Conservation (phyloP, 2,888 invertebrate genomes). For the Carcina quercana region DNA sequence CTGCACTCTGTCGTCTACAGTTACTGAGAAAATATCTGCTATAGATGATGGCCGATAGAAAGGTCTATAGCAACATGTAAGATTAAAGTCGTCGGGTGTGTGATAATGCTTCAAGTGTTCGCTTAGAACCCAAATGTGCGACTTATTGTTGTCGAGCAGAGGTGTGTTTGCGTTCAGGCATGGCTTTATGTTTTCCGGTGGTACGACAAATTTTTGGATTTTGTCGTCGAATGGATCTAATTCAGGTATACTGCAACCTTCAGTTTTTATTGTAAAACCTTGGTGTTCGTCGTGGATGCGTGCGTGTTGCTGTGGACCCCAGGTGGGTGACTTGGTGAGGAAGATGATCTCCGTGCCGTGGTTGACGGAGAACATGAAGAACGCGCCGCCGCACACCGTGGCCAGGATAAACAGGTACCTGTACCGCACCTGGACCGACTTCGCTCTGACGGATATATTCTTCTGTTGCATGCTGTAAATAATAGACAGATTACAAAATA, state of each 20-base stretch:
- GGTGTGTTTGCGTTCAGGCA: slow-evolving; percentile 55
- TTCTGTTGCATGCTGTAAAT: slow-evolving; percentile 49
- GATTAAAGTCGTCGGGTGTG: slow-evolving; percentile 45
- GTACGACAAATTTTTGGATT: slow-evolving; percentile 67
- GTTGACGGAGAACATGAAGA: slow-evolving; percentile 47
- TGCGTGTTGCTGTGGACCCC: slow-evolving; percentile 18
- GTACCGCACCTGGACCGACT: slow-evolving; percentile 35
- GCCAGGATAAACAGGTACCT: slow-evolving; percentile 50
- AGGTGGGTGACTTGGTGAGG: slow-evolving; percentile 26
- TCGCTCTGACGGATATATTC: slow-evolving; percentile 19
- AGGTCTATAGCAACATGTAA: slow-evolving; percentile 77
- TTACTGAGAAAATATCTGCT: slow-evolving; percentile 52
- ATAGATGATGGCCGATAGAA: slow-evolving; percentile 72
- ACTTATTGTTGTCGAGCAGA: slow-evolving; percentile 73
- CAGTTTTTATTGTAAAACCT: slow-evolving; percentile 73
- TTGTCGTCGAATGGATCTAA: slow-evolving; percentile 75
- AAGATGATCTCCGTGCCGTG: slow-evolving; percentile 39
- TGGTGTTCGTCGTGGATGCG: slow-evolving; percentile 24
- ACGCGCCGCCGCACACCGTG: slow-evolving; percentile 44
- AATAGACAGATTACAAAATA: not conserved
- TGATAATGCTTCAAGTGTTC: slow-evolving; percentile 63
- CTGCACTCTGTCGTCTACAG: slow-evolving; percentile 60
- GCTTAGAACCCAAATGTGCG: slow-evolving; percentile 71
- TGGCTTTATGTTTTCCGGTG: slow-evolving; percentile 61
- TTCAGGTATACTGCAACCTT: slow-evolving; percentile 80